Evolutionary conservation across 2,113 vertebrate species (phyloP), one percentile per base, ranked within the genome.

Genomic region (Petaurus breviceps): DNA sequence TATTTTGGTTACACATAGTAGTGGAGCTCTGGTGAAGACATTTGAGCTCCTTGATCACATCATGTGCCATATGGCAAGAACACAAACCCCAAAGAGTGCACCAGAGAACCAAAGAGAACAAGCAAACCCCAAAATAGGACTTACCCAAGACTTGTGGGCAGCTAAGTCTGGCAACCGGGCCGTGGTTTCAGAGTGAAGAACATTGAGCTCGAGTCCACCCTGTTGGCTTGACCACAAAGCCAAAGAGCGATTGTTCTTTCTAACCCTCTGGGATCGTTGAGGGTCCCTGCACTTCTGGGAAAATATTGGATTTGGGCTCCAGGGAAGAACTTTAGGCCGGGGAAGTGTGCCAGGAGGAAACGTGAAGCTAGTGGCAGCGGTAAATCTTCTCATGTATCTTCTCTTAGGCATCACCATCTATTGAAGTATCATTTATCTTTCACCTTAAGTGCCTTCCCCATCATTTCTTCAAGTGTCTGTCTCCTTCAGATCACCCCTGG

Each of bases 81-180:
- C 26, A 61, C 91, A 57, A 93, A 96, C 97, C 51, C 7, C 6
- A 95, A 96, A 91, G 92, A 97, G n/a, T 90, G 7, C 43, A 91
- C 98, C 96, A 96, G 97, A 98, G 96, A 97, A 92, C 7, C 93
- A 89, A 43, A 96, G 77, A 92, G 92, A 91, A 94, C 93, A 97
- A 54, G 94, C 97, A 97, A 92, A 90, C 68, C 91, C 98, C 97
- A 96, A 98, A 99, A 98, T 53, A 98, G 92, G 93, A 96, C 90
- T 53, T 97, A 51, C 68, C 94, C 96, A 93, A 98, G 93, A 26
- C 25, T 94, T 16, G 2, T 46, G 77, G 91, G 77, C 53, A 89
- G 19, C 77, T 3, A 12, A 97, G 16, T 92, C 77, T 49, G n/a
- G 52, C 95, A 91, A 89, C 46, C 26, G 8, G 77, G 16, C 10